Evolutionary conservation across 1,140 invertebrate species (phyloP), one percentile per base, ranked within the genome.

Genomic region (Lepeophtheirus salmonis): DNA sequence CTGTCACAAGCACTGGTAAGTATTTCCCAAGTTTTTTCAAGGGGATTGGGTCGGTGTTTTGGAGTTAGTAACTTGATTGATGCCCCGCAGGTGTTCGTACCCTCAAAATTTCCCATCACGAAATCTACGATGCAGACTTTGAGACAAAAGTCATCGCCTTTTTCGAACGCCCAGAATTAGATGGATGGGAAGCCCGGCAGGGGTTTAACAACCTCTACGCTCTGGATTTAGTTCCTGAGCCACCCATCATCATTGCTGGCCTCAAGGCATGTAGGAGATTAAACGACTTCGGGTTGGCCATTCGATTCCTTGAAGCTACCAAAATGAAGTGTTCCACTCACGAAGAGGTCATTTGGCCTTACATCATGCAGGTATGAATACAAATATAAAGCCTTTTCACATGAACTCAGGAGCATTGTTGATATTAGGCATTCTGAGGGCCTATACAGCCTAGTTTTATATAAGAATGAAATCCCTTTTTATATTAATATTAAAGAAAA

Each of bases 101-200:
- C n/a, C n/a, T 41, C 6, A 41, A 41, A 6, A 41, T 41, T 6
- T n/a, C 6, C n/a, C 30, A 41, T n/a, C 30, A 41, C 30, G 30
- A 41, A n/a, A 41, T 41, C n/a, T 41, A 41, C 13, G 83, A 83
- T 52, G 82, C 80, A 64, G 78, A 83, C 66, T 83, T 84, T 68
- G 82, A 84, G 69, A 71, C 73, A 18, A 75, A 85, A 68, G 92
- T 85, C 71, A 82, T 84, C 70, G 77, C 79, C 20, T 96, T 81
- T 71, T 91, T 97, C 74, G 86, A 80, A 69, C 79, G 86, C 54
- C 76, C 79, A 49, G 85, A 96, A 66, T 89, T 97, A 69, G 94
- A 97, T 75, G 83, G 83, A 48, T 98, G 95, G 95, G 89, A 96
- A 75, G 78, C 94, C 63, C 80, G 95, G 20, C 86, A 90, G 70